Base-by-base conservation (phyloP, 1,140 invertebrate species). In the Physella acuta region DNA sequence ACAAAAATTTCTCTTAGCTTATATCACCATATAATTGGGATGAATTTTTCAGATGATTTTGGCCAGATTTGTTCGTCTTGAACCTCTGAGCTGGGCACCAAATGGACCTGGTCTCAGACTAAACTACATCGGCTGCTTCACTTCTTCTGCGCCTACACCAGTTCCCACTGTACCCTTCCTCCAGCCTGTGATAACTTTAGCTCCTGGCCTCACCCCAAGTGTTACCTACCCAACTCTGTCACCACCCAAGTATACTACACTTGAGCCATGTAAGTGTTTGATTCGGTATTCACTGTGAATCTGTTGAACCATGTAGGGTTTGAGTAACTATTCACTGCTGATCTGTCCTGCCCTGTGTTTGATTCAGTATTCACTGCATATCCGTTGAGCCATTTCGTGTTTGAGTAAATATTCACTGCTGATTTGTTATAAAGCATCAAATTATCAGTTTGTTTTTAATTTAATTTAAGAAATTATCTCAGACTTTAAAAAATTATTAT, bases 71-170 rank as follows among this genome's bases (percentile, higher is more conserved):
- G 44, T 78, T 2, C 65, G 73, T 2, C 65, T 78, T 14, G 49
- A 68, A 8, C 72, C 72, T 4, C 31, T 75, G 2, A 60, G 63
- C 14, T 73, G 71, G 62, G 44, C 68, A 16, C 59, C 70, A 0
- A 62, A 31, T 33, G 74, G 75, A 0, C 53, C 71, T 24, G 77
- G 64, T 28, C 24, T 79, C 49, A 64, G 77, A 30, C 69, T 79
- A 34, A 75, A 76, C 55, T 37, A 76, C 14, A 61, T 78, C 30
- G 73, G 73, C 0, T 78, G 76, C 51, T 70, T 66, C 55, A 5
- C 51, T 1, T 8, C 3, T 11, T 0, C 31, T 14, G 37, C 3
- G 20, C 0, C 30, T 14, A 53, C 39, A 30, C 26, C 68, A 2
- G 2, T 44, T 1, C 51, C 63, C 52, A 60, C 44, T 34, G 16